These are phyloP conservation scores for Balearica regulorum DNA, from an alignment of 2,797 vertebrate genomes.

Conservation along the genomic window DNA sequence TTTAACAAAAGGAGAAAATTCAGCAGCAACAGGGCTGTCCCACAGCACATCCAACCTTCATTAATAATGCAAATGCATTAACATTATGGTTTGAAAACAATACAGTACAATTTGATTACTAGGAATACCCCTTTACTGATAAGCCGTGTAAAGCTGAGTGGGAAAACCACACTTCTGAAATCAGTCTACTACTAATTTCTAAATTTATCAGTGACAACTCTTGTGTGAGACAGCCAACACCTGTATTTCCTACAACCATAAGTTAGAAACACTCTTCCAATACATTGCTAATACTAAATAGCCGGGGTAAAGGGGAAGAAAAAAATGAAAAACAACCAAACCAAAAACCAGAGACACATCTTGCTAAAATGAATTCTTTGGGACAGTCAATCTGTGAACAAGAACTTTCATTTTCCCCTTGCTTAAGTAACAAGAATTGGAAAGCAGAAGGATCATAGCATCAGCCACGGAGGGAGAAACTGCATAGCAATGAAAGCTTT, in stretches of 20 bases:
- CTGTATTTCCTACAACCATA: rapidly evolving
- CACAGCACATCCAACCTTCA: background rate
- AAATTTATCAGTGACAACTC: background rate
- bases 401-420: background rate
- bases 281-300: background rate
- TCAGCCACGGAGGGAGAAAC: background rate
- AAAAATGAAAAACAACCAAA: no score
- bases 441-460: background rate
- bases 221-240: background rate
- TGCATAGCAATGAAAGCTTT: background rate
- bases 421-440: background rate
- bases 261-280: background rate
- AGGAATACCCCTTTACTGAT: background rate
- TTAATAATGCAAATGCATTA: background rate
- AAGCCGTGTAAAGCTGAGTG: background rate
- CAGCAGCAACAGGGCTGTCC: background rate
- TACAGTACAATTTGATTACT: background rate
- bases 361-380: background rate
- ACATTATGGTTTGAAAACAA: background rate
- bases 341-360: background rate
- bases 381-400: background rate
- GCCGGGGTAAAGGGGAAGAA: background rate
- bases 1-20: background rate
- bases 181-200: background rate
- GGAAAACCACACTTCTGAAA: background rate